Percentiles rank a stretch among this genome's conserved stretches.
Evolutionary conservation across 1,140 invertebrate species (phyloP).

Genomic region (Magallana angulata): DNA sequence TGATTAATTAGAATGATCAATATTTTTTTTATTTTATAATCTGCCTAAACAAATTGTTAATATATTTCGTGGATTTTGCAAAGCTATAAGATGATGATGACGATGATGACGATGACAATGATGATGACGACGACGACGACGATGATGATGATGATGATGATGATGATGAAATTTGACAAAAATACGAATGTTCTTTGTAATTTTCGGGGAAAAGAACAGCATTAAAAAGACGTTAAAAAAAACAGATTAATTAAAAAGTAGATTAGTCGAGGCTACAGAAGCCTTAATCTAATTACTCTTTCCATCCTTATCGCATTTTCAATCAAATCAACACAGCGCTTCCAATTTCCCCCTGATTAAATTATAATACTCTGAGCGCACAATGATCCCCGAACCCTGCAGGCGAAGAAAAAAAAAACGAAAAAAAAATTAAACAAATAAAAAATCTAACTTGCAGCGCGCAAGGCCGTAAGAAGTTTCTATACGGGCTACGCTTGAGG

Average conservation of each 20-base stretch:
- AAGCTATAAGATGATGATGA: neutral
- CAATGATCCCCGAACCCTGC: neutral
- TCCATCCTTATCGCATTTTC: neutral
- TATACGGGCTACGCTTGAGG: too few relatives aligned
- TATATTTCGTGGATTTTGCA: too few relatives aligned
- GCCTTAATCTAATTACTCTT: neutral
- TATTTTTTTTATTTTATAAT: too few relatives aligned
- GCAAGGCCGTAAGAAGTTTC: too few relatives aligned
- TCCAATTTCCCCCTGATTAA: neutral
- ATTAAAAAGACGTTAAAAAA: neutral
- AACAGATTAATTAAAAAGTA: neutral
- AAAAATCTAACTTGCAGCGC: too few relatives aligned
- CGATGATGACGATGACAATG: neutral
- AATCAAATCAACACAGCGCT: neutral
- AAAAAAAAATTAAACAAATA: neutral
- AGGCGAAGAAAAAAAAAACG: neutral
- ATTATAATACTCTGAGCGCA: neutral
- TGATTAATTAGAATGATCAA: neutral
- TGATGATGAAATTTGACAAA: neutral
- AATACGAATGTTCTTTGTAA: neutral
- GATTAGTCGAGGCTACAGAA: neutral
- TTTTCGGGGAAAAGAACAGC: neutral
- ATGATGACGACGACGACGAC: neutral
- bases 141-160: neutral
- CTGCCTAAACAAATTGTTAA: too few relatives aligned